Conservation (phyloP, 1,140 invertebrate genomes). For the Proales similis region DNA sequence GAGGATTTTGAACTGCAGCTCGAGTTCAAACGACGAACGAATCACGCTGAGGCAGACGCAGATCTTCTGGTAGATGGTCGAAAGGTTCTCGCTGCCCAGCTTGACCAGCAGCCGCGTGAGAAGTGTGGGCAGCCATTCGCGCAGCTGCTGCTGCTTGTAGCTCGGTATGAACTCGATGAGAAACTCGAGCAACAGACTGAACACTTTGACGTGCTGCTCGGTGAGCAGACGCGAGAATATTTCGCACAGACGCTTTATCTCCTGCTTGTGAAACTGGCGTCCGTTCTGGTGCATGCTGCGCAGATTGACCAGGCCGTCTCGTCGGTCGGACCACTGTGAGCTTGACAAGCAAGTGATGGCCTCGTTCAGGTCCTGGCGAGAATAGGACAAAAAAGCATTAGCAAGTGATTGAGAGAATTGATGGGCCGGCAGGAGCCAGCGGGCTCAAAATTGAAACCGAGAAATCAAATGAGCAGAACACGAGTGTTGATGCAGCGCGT, state of each 20-base stretch:
- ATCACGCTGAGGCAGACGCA: slow-evolving; percentile 76
- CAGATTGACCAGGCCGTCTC: slow-evolving; percentile 77
- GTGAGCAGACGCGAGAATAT: slow-evolving; percentile 11
- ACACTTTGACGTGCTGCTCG: slow-evolving; percentile 53
- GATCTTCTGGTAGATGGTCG: slow-evolving; percentile 80
- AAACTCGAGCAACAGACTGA: slow-evolving; percentile 82
- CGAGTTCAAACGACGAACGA: slow-evolving; percentile 64
- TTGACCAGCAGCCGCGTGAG: slow-evolving; percentile 72
- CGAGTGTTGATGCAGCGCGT: background rate
- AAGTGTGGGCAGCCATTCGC: slow-evolving; percentile 81
- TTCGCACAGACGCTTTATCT: slow-evolving; percentile 48
- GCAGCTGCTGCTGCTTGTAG: slow-evolving; percentile 75
- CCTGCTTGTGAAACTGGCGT: slow-evolving; percentile 44
- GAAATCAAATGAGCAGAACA: background rate
- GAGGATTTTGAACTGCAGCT: slow-evolving; percentile 61
- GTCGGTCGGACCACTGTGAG: slow-evolving; percentile 80
- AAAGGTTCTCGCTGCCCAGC: slow-evolving; percentile 76
- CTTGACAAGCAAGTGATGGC: slow-evolving; percentile 78
- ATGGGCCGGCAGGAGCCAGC: too few relatives aligned
- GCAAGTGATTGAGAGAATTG: too few relatives aligned
- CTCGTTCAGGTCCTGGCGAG: slow-evolving; percentile 69
- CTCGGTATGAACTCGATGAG: slow-evolving; percentile 75
- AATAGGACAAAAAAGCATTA: slow-evolving; percentile 38
- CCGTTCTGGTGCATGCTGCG: slow-evolving; percentile 67
- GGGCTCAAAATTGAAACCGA: slow-evolving; percentile 29